Evolutionary conservation across 2,113 vertebrate genomes (phyloP), one percentile per base, ranked within the genome.

Genomic region (Poeciliopsis retropinna): DNA sequence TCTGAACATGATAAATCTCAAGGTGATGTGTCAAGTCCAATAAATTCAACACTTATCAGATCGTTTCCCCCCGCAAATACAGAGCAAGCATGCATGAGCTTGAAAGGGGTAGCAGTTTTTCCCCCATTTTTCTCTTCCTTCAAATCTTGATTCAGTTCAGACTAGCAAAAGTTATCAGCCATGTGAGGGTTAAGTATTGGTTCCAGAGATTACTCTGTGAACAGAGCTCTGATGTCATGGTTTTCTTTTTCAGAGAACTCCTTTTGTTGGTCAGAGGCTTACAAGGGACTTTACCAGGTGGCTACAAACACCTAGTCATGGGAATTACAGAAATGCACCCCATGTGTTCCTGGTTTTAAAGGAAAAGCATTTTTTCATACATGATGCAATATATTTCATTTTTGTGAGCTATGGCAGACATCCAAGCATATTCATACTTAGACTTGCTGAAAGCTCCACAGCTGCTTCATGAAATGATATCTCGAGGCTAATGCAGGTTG

Each of bases 131-230:
- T 65, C 61, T 51, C 41, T 41, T 66, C 54, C 17, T 32, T 82
- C 2, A 41, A 85, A 86, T 86, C 70, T 85, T 51, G 69, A 84
- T 72, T 83, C 81, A 72, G 73, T 85, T 83, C 13, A 51, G 60
- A 78, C 60, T 64, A 64, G 78, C 72, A 64, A 72, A 79, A 61
- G 69, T 70, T 76, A 65, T 65, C 44, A 73, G 30, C 67, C 30
- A 6, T 66, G 78, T 76, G 71, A 81, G 44, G 64, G 51, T 62
- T 69, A 65, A 66, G 51, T 84, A 80, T 81, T 81, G 79, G 84
- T 88, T 91, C 67, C 84, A 87, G 82, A 85, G 70, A 87, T 89
- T 86, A 86, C 75, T 67, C 75, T 64, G 71, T 60, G 60, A 87
- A 83, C 72, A 81, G 60, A 70, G 68, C 68, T 65, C 31, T 81